These are phyloP conservation scores for Upupa epops DNA, from an alignment of 2,113 vertebrate species.

Conservation along the genomic window DNA sequence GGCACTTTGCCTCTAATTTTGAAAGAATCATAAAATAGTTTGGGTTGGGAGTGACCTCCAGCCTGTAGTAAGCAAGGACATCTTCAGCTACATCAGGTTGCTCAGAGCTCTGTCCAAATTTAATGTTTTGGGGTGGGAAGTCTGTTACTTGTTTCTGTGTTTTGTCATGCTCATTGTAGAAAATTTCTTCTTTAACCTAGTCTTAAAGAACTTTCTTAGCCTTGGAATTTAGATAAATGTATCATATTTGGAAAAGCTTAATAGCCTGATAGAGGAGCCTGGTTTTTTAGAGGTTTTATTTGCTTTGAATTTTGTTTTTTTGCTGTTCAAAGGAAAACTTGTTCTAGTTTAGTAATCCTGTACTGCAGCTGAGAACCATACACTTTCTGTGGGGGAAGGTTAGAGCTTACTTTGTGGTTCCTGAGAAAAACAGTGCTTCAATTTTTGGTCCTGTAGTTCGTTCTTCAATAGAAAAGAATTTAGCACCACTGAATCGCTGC, in stretches of 20 bases:
- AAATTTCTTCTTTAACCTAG: not conserved
- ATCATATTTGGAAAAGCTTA: not conserved
- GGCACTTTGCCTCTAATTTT: not conserved
- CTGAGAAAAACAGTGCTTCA: not conserved
- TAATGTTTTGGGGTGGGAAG: not conserved
- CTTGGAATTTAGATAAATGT: not conserved
- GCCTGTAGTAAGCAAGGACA: not conserved
- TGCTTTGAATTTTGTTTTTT: not conserved
- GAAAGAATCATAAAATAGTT: not conserved
- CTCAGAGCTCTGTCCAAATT: fast-evolving
- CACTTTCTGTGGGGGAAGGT: not conserved
- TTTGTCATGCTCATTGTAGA: not conserved
- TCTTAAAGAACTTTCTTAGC: not conserved
- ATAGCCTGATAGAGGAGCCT: not conserved
- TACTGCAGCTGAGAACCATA: not conserved
- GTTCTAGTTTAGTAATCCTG: not conserved
- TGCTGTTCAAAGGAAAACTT: not conserved
- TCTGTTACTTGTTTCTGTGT: not conserved
- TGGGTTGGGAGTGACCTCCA: not conserved
- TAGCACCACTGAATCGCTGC: not conserved
- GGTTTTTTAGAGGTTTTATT: not conserved
- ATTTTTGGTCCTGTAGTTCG: not conserved
- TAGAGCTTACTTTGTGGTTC: not conserved
- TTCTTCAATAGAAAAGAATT: not conserved
- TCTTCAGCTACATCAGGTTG: not conserved